Base-by-base conservation (phyloP, 2,888 invertebrate species). In the Tethea ocularis region DNA sequence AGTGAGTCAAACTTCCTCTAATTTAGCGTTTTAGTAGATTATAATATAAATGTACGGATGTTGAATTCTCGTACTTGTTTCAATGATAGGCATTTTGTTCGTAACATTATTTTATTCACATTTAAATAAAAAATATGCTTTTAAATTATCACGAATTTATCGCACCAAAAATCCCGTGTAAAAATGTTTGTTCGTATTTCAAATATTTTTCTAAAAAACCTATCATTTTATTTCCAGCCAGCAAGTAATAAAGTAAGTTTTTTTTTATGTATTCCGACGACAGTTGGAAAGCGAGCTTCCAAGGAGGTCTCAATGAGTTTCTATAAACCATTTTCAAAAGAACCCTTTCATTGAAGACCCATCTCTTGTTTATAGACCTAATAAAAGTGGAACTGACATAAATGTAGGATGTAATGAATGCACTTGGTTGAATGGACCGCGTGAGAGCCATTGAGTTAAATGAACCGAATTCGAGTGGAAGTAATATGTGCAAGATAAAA, bases 371-470 rank as follows among this genome's bases (percentile, higher is more conserved):
- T 10, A n/a, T 6, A 29, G 62, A 38, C 66, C 64, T 58, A 61
- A 60, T 57, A 64, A 59, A 53, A 59, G 55, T 74, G 68, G 77
- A 55, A 23, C 0, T 5, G 46, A n/a, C 59, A 64, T 68, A 51
- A 23, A 29, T 57, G 57, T 54, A 56, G 57, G 59, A 52, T 61
- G 55, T 69, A 71, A 73, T 76, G 72, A 76, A 72, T 80, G 80
- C 80, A 80, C 69, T 75, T 69, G 68, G 68, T 60, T 78, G 77
- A 74, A 80, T 77, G 64, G 74, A 58, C 60, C 60, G 69, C 71
- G 75, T 77, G 78, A 72, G 78, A 77, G 66, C 69, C 52, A 61
- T 77, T 78, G 61, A 62, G 70, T 62, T 68, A 69, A 80, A 74
- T 78, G 74, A 78, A 71, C 72, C 64, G 75, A 60, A 69, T 68